These are phyloP conservation scores for Brachystomella parvula DNA, from an alignment of 1,140 invertebrate genomes.

Conservation along the genomic window DNA sequence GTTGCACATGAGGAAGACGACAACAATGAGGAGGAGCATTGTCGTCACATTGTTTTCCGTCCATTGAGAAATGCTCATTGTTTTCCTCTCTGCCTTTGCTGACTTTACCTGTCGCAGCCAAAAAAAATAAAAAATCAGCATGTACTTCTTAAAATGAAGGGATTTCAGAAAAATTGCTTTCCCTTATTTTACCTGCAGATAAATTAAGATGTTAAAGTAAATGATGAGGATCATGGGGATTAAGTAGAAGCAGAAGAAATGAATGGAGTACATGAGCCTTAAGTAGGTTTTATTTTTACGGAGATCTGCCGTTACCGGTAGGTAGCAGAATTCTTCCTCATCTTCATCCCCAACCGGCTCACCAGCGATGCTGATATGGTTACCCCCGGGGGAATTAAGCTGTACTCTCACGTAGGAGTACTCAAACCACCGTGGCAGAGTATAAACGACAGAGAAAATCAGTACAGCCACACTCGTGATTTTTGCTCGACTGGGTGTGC, in stretches of 20 bases:
- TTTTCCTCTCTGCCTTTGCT: conserved; percentile 39
- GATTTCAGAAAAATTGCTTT: neutral
- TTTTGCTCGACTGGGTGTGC: conserved; percentile 78
- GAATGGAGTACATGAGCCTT: neutral
- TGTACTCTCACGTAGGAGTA: conserved; percentile 2
- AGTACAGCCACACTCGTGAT: conserved; percentile 73
- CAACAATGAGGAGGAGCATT: conserved; percentile 18
- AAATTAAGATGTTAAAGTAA: conserved; percentile 19
- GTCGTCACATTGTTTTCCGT: conserved; percentile 18
- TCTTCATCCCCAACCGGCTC: too few species aligned
- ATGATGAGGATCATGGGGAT: conserved; percentile 2
- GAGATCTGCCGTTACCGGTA: conserved; percentile 3
- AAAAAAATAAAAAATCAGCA: conserved; percentile 11
- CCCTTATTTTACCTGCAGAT: neutral
- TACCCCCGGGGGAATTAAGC: neutral
- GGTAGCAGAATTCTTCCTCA: conserved; percentile 21
- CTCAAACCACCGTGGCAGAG: conserved; percentile 60
- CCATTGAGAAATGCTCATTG: neutral
- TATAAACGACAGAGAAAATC: conserved; percentile 74
- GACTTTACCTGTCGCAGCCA: neutral
- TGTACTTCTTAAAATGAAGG: neutral
- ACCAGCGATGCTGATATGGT: too few species aligned
- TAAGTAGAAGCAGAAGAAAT: neutral
- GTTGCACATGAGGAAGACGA: conserved; percentile 16
- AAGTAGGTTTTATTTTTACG: conserved; percentile 1